These are phyloP conservation scores for Zaprionus ghesquierei DNA, from an alignment of 1,140 invertebrate species.

Conservation along the genomic window DNA sequence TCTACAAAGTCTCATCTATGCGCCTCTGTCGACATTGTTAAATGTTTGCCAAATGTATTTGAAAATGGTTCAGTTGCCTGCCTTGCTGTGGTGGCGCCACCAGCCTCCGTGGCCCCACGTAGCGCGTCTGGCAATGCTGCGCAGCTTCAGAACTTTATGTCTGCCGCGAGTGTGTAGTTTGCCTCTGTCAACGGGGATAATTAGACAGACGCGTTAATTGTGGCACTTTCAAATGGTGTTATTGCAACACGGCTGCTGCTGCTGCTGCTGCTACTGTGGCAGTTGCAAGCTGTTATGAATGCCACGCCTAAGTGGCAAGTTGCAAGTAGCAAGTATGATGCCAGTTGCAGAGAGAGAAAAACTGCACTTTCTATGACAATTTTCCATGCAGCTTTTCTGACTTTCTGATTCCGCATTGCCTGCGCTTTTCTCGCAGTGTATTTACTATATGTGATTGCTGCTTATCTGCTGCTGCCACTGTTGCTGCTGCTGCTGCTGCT, in stretches of 20 bases:
- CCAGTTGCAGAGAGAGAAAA: background rate
- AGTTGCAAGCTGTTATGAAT: conserved; percentile 15
- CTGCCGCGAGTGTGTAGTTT: conserved; percentile 9
- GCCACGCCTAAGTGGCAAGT: conserved; percentile 32
- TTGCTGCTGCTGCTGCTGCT: conserved; percentile 9
- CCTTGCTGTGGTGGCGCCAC: conserved; percentile 36
- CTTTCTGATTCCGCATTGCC: background rate
- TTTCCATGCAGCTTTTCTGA: background rate
- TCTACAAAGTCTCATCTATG: conserved; percentile 63
- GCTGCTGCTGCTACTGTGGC: background rate
- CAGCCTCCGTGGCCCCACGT: background rate
- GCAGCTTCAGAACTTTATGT: background rate
- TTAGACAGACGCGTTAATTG: conserved; percentile 73
- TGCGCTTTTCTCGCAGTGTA: background rate
- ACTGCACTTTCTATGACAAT: background rate
- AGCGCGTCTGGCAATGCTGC: conserved; percentile 7
- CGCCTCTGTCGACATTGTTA: conserved; percentile 52
- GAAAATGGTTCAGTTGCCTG: conserved; percentile 50
- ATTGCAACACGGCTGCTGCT: background rate
- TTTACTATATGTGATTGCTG: conserved; percentile 30
- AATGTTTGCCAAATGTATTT: conserved; percentile 64
- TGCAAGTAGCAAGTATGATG: background rate
- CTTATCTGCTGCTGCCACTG: conserved; percentile 15
- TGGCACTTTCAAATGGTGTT: conserved; percentile 48
- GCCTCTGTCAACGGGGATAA: conserved; percentile 59